Conservation (phyloP, 2,797 vertebrate genomes). For the Urocyon cinereoargenteus region DNA sequence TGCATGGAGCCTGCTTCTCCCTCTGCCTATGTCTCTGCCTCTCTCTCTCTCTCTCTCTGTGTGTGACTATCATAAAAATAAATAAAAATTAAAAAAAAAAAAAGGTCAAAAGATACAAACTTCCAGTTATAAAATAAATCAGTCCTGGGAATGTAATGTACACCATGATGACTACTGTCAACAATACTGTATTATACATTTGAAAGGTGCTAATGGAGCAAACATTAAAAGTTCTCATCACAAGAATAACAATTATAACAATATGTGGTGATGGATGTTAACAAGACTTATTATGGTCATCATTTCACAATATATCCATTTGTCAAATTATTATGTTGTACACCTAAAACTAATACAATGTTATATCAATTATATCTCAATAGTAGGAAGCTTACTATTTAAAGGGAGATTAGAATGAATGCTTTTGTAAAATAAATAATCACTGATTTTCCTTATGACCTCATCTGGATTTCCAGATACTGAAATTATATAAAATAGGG, state of each 20-base stretch:
- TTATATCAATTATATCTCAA: neutral
- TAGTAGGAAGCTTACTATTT: neutral
- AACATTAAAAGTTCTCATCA: neutral
- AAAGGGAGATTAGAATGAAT: neutral
- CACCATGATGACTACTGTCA: neutral
- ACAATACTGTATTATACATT: neutral
- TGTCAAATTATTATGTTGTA: neutral
- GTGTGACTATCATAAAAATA: no score
- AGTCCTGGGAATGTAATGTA: neutral
- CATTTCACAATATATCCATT: neutral
- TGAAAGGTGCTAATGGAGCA: neutral
- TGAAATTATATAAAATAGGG: neutral
- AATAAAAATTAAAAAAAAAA: no score
- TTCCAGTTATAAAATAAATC: neutral
- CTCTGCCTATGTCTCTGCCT: no score
- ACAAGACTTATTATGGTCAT: neutral
- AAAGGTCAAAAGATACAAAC: neutral
- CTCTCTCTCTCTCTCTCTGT: no score
- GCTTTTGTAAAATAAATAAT: neutral
- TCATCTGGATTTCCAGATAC: conserved; percentile 35
- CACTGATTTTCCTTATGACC: conserved; percentile 9
- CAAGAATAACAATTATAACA: neutral
- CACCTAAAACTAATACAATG: neutral
- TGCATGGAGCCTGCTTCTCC: no score
- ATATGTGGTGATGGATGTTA: neutral